Percentiles rank a stretch among this genome's conserved stretches.
Evolutionary conservation across 2,797 vertebrate species (phyloP).

Genomic region (Sebastes aleutianus): DNA sequence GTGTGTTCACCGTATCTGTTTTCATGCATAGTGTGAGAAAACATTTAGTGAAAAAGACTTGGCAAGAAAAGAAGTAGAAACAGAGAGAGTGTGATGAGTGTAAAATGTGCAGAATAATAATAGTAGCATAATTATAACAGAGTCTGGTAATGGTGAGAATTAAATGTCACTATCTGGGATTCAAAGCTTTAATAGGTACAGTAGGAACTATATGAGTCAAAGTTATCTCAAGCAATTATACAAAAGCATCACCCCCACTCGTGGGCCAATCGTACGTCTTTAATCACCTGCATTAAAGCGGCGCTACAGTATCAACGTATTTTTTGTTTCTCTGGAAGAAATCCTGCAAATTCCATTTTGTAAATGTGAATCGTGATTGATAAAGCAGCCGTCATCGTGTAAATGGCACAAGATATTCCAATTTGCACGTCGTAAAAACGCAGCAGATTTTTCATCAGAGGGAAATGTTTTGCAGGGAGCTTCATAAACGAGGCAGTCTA

Average conservation of each 20-base stretch:
- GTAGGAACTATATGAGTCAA: not conserved
- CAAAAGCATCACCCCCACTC: not conserved
- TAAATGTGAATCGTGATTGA: not conserved
- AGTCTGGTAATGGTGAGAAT: not conserved
- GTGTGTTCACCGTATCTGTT: not conserved
- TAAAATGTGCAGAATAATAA: slow-evolving; percentile 1
- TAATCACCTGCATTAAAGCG: not conserved
- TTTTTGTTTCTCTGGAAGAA: not conserved
- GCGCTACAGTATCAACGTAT: not conserved
- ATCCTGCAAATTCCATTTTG: not conserved
- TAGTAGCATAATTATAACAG: not conserved
- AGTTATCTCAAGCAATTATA: not conserved
- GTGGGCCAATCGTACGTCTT: not conserved
- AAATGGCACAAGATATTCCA: not conserved
- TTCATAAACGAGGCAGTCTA: not conserved
- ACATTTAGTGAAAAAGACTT: not conserved
- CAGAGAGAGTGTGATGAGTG: not conserved
- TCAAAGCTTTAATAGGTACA: slow-evolving; percentile 7
- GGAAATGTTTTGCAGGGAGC: not conserved
- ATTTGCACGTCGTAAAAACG: not conserved
- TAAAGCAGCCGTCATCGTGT: not conserved
- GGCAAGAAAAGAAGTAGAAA: not conserved
- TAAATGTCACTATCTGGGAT: slow-evolving; percentile 20
- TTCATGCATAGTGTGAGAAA: not conserved
- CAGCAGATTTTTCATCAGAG: not conserved